phyloP scores from a whole-genome alignment of 2,888 invertebrate species.

The Harpalus rufipes region DNA sequence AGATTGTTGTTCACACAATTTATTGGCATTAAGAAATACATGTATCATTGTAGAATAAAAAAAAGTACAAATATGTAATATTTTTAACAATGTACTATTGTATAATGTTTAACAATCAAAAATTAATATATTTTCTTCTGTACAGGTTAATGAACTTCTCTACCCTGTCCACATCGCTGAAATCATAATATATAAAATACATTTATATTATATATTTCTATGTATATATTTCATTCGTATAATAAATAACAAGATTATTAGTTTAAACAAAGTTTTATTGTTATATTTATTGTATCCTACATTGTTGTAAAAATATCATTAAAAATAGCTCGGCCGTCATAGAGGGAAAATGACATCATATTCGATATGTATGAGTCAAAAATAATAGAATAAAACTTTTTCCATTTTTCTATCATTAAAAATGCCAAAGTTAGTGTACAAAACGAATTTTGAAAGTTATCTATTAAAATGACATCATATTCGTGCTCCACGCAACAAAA shows the following conservation, averaged over 20 bases:
- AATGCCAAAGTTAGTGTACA: not conserved
- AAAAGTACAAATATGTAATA: no score
- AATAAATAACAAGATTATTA: no score
- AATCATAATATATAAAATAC: no score
- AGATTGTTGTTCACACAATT: no score
- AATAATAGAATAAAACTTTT: not conserved
- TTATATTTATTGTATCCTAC: not conserved
- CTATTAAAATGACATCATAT: not conserved
- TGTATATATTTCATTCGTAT: no score
- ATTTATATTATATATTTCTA: not conserved
- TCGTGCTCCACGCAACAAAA: not conserved
- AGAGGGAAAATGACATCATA: not conserved
- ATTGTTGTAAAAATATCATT: not conserved
- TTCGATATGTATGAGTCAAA: not conserved
- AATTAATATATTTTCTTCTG: not conserved
- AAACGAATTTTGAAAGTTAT: not conserved
- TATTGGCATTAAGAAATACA: no score
- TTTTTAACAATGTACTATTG: no score
- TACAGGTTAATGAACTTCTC: not conserved
- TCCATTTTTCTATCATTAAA: not conserved
- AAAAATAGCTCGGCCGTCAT: not conserved
- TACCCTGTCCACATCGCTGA: not conserved
- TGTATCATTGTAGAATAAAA: no score
- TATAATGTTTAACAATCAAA: not conserved
- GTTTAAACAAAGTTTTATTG: no score